Evolutionary conservation across 2,888 invertebrate genomes (phyloP), one percentile per base, ranked within the genome.

Genomic region (Tanytarsus gracilentus): DNA sequence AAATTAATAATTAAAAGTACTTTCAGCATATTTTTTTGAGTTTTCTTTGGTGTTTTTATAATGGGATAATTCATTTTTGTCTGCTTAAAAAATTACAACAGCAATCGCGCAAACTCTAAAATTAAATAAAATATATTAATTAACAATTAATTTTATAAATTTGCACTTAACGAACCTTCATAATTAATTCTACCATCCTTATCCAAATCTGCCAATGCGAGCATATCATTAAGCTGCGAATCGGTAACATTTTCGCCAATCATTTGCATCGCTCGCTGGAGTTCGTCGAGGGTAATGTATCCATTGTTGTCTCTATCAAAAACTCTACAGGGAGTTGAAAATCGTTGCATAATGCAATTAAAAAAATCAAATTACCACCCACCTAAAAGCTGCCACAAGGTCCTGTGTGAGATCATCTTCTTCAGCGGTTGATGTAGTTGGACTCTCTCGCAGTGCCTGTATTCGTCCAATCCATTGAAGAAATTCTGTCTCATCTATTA

Each of bases 251-350:
- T 79, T 73, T 88, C 88, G 23, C 86, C 87, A 66, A 88, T 88
- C 79, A 87, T 84, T 72, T 88, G 87, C 77, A 88, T 82, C n/a
- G 87, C 88, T 61, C 82, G 77, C 68, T 83, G 81, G 50, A 88
- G 75, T 72, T 88, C 88, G 69, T 88, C 87, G 68, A 83, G 79
- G 39, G 86, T 89, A 71, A 93, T 92, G 74, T 86, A 93, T 29
- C 93, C 93, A 72, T 93, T 91, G 68, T 86, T 84, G 70, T 93
- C 91, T 62, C 89, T 83, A 76, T 93, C 92, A 71, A 93, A 92
- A 59, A 88, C 91, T 71, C 88, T 82, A 63, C 18, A 49, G 18
- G n/a, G 44, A 33, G 9, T 18, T 61, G 30, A 33, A 29, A 39
- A 23, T 14, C 2, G 4, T 40, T 56, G 27, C 27, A 11, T 6